Base-by-base conservation (phyloP, 2,888 invertebrate genomes). In the Exephanes ischioxanthus region DNA sequence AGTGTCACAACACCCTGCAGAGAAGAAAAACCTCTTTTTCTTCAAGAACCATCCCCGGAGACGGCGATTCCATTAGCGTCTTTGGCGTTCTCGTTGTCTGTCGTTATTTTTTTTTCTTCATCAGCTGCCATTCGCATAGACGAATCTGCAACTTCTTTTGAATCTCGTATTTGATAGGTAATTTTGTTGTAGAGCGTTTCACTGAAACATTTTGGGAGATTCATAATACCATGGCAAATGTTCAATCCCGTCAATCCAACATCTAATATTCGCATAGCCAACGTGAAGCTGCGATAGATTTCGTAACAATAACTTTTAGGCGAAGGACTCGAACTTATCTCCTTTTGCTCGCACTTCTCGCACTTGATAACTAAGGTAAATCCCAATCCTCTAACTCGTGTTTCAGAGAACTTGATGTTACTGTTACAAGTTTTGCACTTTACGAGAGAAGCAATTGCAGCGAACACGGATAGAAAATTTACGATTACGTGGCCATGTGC, bases 61-160 rank as follows among this genome's bases (percentile, higher is more conserved):
- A 75, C 45, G 66, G 66, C 66, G 53, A 76, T 75, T 75, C 48
- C 48, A 61, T 7, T 16, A 63, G 63, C 45, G 63, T 63, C 48
- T 45, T 51, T 48, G 61, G 3, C 51, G 63, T 66, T 76, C 48
- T 76, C 51, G 53, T 76, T 76, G 37, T 30, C 14, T 76, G 51
- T 66, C 75, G 53, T 30, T n/a, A n/a, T 33, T 73, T 51, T 33
- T 76, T 51, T 66, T 76, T 66, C 63, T 76, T 76, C 75, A 19
- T 76, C 33, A 76, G 37, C 76, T 76, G 66, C 66, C 51, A 66
- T 66, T 66, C 66, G 66, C 67, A 76, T 66, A 53, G 53, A 76
- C 53, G 76, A 73, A 73, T 61, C 26, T 73, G 72, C 41, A 72
- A 58, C 37, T 55, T 37, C 19, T 72, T 72, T 58, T 75, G 63